Conservation (phyloP, 2,113 vertebrate genomes). For the Tragulus kanchil region DNA sequence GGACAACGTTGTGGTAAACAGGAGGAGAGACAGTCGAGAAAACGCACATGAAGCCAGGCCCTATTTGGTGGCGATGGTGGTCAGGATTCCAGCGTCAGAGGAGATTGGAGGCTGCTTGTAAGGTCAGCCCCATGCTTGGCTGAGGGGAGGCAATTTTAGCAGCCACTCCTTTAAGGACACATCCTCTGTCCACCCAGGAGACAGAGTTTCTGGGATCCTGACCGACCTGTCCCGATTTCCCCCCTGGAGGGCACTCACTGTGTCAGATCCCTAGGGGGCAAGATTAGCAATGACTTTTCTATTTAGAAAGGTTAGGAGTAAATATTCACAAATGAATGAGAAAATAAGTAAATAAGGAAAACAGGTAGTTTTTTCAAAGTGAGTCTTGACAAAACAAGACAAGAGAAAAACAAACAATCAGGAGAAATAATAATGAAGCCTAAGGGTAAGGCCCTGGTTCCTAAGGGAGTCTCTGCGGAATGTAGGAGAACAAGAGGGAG, state of each 20-base stretch:
- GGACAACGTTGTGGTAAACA: background rate
- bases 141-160: background rate
- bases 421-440: too few species aligned
- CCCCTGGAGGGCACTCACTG: background rate
- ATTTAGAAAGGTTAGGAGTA: slow-evolving; percentile 56
- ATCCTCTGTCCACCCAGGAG: background rate
- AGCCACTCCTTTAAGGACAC: slow-evolving; percentile 2
- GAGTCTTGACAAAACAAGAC: background rate
- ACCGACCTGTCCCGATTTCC: background rate
- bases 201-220: background rate
- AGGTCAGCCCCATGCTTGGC: background rate
- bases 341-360: slow-evolving; percentile 39
- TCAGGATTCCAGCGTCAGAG: background rate
- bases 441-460: background rate
- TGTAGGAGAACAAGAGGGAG: background rate
- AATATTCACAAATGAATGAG: slow-evolving; percentile 56
- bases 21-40: background rate
- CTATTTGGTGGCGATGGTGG: background rate
- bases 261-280: background rate
- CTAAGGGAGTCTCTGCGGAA: background rate
- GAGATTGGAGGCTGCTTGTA: background rate
- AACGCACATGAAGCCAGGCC: background rate
- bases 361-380: slow-evolving; percentile 14
- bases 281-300: slow-evolving; percentile 47
- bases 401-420: too few species aligned